Conservation (phyloP, 2,797 vertebrate species). For the Pyrocephalus nanus region DNA sequence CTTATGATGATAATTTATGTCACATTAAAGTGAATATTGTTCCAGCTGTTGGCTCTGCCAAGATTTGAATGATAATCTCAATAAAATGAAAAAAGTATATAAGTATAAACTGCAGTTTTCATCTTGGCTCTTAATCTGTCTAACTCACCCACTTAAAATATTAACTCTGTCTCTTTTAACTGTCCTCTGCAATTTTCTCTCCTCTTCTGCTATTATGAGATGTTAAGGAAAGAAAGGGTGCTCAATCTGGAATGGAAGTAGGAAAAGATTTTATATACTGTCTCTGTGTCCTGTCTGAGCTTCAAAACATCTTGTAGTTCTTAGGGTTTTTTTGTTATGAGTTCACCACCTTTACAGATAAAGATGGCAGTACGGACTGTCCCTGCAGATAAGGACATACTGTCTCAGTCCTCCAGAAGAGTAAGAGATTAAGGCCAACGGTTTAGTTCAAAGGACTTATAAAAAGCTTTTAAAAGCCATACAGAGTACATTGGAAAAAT, state of each 20-base stretch:
- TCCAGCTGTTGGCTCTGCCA: constrained; percentile 31
- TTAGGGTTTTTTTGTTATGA: neutral
- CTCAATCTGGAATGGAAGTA: neutral
- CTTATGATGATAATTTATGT: constrained; percentile 25
- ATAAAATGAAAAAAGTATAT: neutral
- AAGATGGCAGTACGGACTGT: neutral
- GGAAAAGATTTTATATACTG: neutral
- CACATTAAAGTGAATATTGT: constrained; percentile 17
- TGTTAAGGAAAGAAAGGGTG: neutral
- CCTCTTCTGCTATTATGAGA: neutral
- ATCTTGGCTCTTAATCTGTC: neutral
- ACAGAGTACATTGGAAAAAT: neutral
- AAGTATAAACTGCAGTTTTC: neutral
- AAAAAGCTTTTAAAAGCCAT: neutral
- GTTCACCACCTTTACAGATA: neutral
- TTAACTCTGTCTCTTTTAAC: neutral
- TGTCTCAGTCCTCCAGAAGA: neutral
- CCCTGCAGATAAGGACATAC: neutral
- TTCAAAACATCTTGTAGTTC: neutral
- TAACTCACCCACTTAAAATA: neutral
- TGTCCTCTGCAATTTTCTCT: neutral
- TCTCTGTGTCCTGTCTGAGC: neutral
- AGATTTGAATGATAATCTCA: constrained; percentile 29
- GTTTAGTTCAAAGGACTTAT: neutral
- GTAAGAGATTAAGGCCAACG: neutral